Evolutionary conservation across 2,113 vertebrate species (phyloP), one percentile per base, ranked within the genome.

Genomic region (Nycticryphes semicollaris): DNA sequence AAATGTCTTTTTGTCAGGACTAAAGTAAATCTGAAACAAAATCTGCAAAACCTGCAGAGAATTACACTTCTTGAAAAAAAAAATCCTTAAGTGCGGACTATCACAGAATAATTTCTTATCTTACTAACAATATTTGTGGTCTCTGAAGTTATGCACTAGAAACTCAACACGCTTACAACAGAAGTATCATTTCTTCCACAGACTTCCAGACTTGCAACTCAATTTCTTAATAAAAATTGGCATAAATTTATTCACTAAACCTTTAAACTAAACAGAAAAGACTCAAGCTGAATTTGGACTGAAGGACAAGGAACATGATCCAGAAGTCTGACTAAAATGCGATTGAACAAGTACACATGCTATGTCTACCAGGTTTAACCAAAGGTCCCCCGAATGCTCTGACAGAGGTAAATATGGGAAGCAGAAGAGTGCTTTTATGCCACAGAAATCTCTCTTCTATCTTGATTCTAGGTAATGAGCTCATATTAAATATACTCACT

Each of bases 331-430:
- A 57, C 50, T 51, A 56, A 72, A 93, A 51, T 0, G 8, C 89
- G 72, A 67, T 35, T 80, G 53, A 80, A 78, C 1, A 14, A 30
- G 50, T 23, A 37, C 25, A 86, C 0, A 0, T 33, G 22, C 35
- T 57, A 21, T 1, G 14, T 80, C 12, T 30, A 41, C 54, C 54
- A 70, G 16, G 35, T 67, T 81, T 60, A 89, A 70, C 4, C 3
- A 0, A 68, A 72, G 5, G 1, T n/a, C 62, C 33, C 14, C 16
- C 7, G 10, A 18, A 30, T 6, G 37, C 41, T 41, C 17, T 10
- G 30, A 56, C 22, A 33, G 23, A 75, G 59, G 8, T 22, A 88
- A 66, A 43, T 16, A 50, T 1, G 8, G 14, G 31, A 25, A 86
- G 84, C 27, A 76, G 50, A 93, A 92, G 35, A 11, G 21, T 68